Percentiles rank a stretch among this genome's conserved stretches.
Conservation (phyloP, 2,113 vertebrate genomes). For the Vidua macroura region DNA sequence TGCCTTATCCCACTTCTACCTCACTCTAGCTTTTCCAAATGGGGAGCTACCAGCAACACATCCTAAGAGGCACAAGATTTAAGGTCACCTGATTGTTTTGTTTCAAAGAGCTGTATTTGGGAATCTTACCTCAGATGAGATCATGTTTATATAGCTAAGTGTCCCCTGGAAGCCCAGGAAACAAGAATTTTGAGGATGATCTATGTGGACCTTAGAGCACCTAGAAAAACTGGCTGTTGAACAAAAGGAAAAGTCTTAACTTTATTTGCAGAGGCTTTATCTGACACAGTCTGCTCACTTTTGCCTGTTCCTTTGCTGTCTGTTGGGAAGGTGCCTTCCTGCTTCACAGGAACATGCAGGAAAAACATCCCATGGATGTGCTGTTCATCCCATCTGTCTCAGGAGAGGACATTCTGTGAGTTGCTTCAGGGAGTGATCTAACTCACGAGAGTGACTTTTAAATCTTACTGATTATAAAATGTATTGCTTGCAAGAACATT, state of each 20-base stretch:
- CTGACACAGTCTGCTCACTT: not conserved
- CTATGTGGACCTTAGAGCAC: not conserved
- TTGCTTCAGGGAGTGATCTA: not conserved
- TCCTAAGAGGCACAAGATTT: not conserved
- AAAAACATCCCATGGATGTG: not conserved
- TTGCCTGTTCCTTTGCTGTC: not conserved
- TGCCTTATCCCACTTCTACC: not conserved
- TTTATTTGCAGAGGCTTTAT: conserved; percentile 11
- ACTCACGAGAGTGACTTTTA: not conserved
- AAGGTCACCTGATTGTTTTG: not conserved
- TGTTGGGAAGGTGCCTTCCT: not conserved
- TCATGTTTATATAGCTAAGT: conserved; percentile 10
- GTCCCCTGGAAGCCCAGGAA: not conserved
- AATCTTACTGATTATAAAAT: not conserved
- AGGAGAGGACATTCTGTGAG: not conserved
- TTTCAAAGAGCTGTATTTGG: not conserved
- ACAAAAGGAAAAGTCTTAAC: not conserved
- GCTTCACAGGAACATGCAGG: not conserved
- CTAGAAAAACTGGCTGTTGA: not conserved
- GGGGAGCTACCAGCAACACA: not conserved
- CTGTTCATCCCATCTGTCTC: not conserved
- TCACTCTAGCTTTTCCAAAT: not conserved
- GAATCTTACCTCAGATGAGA: not conserved
- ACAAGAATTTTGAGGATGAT: conserved; percentile 9
- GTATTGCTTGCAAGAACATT: not conserved